phyloP scores from a whole-genome alignment of 2,113 vertebrate species.

The Equus quagga region DNA sequence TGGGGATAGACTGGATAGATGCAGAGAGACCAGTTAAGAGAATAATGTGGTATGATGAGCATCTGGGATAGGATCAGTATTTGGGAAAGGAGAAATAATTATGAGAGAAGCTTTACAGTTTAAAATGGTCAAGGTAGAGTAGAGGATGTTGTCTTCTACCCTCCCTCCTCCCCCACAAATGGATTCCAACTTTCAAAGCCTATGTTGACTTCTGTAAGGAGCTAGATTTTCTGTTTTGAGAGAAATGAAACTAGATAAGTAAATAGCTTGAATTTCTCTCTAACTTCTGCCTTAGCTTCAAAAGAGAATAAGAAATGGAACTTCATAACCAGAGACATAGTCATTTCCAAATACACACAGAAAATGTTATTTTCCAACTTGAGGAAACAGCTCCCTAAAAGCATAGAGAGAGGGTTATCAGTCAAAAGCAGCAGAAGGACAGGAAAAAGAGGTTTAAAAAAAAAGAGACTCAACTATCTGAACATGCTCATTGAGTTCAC shows the following conservation, averaged over 20 bases:
- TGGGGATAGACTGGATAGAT: not conserved
- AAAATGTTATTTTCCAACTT: not conserved
- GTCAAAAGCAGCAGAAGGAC: not conserved
- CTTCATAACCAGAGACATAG: not conserved
- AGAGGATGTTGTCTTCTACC: not conserved
- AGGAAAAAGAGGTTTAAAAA: not conserved
- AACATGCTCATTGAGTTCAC: not conserved
- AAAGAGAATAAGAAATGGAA: constrained; percentile 16
- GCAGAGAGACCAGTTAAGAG: not conserved
- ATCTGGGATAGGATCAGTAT: not conserved
- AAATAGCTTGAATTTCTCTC: not conserved
- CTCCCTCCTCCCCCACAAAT: not conserved
- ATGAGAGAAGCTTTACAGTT: not conserved
- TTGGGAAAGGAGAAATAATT: not conserved
- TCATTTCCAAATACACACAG: not conserved
- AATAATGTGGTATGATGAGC: not conserved
- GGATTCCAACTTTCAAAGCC: not conserved
- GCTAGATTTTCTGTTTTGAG: not conserved
- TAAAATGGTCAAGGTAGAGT: not conserved
- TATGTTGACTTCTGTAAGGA: not conserved
- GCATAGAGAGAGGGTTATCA: not conserved
- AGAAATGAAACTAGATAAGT: not conserved
- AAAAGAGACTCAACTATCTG: not conserved
- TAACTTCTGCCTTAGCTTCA: not conserved
- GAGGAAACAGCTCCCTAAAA: not conserved